A percentile compares a stretch with the other conserved stretches of the same genome.
Evolutionary conservation across 1,140 invertebrate species (phyloP).

Genomic region (Thereuonema tuberculata): DNA sequence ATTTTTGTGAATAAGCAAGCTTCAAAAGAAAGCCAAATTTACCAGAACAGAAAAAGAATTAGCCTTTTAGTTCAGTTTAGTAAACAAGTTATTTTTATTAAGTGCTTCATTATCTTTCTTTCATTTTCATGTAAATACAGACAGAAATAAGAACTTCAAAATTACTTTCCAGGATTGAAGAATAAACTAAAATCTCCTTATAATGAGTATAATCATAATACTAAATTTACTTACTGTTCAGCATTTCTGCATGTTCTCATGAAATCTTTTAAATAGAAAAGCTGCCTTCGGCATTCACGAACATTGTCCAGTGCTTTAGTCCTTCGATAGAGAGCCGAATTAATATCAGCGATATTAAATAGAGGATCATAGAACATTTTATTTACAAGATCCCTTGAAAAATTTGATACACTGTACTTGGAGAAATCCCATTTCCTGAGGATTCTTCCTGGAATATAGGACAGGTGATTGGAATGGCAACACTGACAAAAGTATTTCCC

Average conservation of each 20-base stretch:
- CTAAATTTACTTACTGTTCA: slow-evolving; percentile 36
- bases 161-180: not conserved
- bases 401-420: slow-evolving; percentile 64
- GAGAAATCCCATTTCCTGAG: slow-evolving; percentile 58
- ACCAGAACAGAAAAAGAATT: no score
- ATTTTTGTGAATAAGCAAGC: no score
- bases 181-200: not conserved
- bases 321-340: slow-evolving; percentile 48
- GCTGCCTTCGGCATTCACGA: slow-evolving; percentile 43
- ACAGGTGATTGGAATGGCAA: slow-evolving; percentile 62
- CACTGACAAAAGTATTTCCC: slow-evolving; percentile 79
- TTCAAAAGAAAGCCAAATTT: no score
- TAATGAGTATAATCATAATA: not conserved
- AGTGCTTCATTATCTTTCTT: no score
- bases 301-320: slow-evolving; percentile 45
- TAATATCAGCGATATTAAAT: slow-evolving; percentile 57
- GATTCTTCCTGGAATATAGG: slow-evolving; percentile 61
- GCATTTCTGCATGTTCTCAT: slow-evolving; percentile 48
- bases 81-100: no score
- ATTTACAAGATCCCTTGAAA: slow-evolving; percentile 58
- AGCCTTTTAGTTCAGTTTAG: no score
- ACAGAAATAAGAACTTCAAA: no score
- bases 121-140: no score
- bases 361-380: slow-evolving; percentile 64
- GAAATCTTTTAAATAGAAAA: slow-evolving; percentile 53